Base-by-base conservation (phyloP, 2,113 vertebrate species). In the Ornithorhynchus anatinus region DNA sequence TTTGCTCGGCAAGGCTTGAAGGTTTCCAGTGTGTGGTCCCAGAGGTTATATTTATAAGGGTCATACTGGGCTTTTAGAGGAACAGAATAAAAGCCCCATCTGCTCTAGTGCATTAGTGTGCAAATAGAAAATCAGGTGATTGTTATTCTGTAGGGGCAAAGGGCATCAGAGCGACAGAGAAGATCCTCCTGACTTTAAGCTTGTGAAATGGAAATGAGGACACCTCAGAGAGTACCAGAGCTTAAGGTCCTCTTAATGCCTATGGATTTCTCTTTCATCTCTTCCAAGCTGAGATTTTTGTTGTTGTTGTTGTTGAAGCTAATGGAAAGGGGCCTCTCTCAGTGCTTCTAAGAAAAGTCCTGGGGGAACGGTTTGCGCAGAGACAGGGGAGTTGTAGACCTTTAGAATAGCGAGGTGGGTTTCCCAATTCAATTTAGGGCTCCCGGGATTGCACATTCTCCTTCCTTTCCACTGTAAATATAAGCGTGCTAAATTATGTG, bases 221-320 rank as follows among this genome's bases (percentile, higher is more conserved):
- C 31, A 23, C 14, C 13, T 35, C 35, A 7, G 7, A 6, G 17
- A 7, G 9, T 29, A 7, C 8, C 31, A 51, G 10, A 31, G 20
- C 7, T 5, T n/a, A 11, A 1, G 11, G 2, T 2, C 37, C 53
- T 14, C 15, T 36, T 4, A 1, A 12, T 9, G 35, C 4, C 29
- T 32, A 23, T 27, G 5, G 4, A 6, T 36, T 33, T 7, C 16
- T 13, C 22, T 29, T 29, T 63, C 16, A 29, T 11, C 31, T 37
- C 44, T 59, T 2, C 13, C 10, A 20, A 62, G 35, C 37, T 3
- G 2, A 33, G 38, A 10, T 40, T 40, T n/a, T n/a, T n/a, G n/a
- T n/a, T 35, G 29, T 8, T 27, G 45, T 48, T 63, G n/a, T 51
- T 19, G 1, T 32, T 48, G 31, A 25, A 25, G 31, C n/a, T 35